phyloP scores from a whole-genome alignment of 1,140 invertebrate genomes.

The Parasteatoda tepidariorum region DNA sequence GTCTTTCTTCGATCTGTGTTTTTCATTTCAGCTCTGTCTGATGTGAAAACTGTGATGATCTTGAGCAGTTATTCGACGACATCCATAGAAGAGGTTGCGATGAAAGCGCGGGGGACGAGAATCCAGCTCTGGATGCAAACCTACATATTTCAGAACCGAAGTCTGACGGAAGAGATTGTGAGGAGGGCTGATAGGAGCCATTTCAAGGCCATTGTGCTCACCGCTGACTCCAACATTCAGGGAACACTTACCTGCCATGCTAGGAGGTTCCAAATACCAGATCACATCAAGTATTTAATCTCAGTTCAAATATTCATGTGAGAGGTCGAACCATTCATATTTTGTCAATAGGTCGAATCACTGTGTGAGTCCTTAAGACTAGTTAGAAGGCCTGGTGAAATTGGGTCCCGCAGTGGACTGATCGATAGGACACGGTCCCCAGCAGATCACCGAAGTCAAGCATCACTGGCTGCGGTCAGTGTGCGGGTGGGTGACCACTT shows the following conservation, averaged over 20 bases:
- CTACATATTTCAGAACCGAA: constrained; percentile 86
- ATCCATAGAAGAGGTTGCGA: constrained; percentile 87
- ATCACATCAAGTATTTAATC: no score
- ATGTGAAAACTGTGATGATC: constrained; percentile 80
- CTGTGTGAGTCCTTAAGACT: no score
- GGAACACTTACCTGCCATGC: constrained; percentile 82
- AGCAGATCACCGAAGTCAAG: no score
- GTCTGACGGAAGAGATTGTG: constrained; percentile 80
- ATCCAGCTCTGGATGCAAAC: constrained; percentile 91
- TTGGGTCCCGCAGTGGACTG: no score
- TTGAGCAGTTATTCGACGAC: constrained; percentile 87
- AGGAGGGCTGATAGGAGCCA: constrained; percentile 82
- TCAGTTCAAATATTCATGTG: no score
- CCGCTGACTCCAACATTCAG: constrained; percentile 88
- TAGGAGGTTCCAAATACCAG: constrained; percentile 77
- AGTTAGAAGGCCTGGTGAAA: no score
- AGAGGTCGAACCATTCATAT: no score
- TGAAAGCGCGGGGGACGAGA: constrained; percentile 74
- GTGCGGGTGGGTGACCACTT: no score
- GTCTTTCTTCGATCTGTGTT: constrained; percentile 8
- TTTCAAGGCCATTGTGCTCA: constrained; percentile 88
- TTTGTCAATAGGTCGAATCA: no score
- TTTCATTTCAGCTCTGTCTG: background rate
- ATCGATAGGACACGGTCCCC: no score
- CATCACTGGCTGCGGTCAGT: no score